Conservation (phyloP, 1,140 invertebrate genomes). For the Calycopis cecrops region DNA sequence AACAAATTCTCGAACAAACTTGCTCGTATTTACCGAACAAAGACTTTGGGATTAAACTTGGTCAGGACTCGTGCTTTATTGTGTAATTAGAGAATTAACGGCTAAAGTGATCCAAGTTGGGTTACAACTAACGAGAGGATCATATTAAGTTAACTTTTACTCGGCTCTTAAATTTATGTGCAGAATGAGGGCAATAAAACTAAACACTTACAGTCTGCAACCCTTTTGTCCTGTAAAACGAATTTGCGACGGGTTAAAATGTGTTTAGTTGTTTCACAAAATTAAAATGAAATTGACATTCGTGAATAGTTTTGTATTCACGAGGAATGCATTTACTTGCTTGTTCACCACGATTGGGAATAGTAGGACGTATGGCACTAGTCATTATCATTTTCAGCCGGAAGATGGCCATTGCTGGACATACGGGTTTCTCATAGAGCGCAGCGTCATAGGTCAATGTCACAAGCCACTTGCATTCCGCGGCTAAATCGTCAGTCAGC, state of each 20-base stretch:
- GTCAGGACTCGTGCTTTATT: conserved; percentile 5
- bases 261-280: neutral
- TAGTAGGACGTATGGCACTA: no score
- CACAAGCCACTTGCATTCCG: no score
- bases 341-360: neutral
- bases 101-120: conserved; percentile 2
- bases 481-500: no score
- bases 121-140: conserved; percentile 9
- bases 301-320: neutral
- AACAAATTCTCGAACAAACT: no score
- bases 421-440: no score
- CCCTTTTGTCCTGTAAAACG: neutral
- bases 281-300: neutral
- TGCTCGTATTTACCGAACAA: neutral
- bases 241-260: neutral
- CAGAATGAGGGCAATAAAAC: neutral
- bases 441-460: no score
- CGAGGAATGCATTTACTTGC: neutral
- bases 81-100: conserved; percentile 7
- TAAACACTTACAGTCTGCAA: neutral
- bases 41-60: neutral
- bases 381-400: no score
- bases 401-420: no score
- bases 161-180: neutral
- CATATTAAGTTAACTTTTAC: conserved; percentile 3